phyloP scores from a whole-genome alignment of 2,113 vertebrate species.

The Craseonycteris thonglongyai region DNA sequence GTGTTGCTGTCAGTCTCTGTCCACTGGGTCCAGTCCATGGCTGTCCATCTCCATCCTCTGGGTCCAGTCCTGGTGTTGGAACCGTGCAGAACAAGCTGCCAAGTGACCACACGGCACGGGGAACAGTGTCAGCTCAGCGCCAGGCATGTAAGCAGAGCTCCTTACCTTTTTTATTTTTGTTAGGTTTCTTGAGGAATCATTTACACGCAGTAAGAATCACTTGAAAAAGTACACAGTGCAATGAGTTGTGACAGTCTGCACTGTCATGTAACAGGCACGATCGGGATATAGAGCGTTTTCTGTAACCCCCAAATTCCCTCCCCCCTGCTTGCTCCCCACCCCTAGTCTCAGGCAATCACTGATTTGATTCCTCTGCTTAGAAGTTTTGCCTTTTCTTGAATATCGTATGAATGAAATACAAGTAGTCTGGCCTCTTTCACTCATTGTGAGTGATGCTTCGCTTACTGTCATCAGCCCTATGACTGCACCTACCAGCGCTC shows the following conservation, averaged over 20 bases:
- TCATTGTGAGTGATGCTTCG: background rate
- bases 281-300: background rate
- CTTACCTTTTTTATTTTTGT: background rate
- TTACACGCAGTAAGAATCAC: background rate
- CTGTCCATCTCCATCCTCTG: accelerated
- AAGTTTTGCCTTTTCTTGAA: background rate
- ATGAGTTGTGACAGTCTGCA: background rate
- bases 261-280: background rate
- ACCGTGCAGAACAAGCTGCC: background rate
- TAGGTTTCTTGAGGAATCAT: background rate
- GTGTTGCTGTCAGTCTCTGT: too few species aligned
- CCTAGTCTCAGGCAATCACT: background rate
- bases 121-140: background rate
- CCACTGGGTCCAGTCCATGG: too few species aligned
- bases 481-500: background rate
- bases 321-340: background rate
- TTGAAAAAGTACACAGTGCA: background rate
- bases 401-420: background rate
- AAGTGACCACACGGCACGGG: too few species aligned
- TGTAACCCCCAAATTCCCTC: background rate
- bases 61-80: background rate
- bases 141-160: background rate
- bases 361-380: background rate
- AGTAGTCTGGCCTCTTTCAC: background rate
- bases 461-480: too few species aligned